These are phyloP conservation scores for Acanthiza pusilla DNA, from an alignment of 2,797 vertebrate genomes.

Conservation along the genomic window DNA sequence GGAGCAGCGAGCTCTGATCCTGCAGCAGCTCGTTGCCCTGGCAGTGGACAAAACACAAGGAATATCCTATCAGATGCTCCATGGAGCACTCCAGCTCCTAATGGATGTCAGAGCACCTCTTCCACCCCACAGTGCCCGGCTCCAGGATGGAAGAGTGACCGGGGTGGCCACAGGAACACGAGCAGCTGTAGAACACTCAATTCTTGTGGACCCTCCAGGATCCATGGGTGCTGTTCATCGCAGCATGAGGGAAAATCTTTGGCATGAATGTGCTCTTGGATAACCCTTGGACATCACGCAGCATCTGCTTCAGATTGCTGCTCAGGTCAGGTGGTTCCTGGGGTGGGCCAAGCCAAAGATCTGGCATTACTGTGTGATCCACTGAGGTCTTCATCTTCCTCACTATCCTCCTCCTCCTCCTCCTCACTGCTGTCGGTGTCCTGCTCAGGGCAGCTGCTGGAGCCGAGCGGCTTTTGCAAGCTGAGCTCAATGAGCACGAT, in stretches of 20 bases:
- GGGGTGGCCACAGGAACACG: fast-evolving
- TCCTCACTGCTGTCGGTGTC: fast-evolving
- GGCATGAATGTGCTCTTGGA: background rate
- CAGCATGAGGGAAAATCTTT: background rate
- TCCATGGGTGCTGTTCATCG: fast-evolving
- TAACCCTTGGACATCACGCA: background rate
- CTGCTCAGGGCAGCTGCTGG: background rate
- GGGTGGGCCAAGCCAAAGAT: background rate
- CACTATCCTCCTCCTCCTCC: background rate
- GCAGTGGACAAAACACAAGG: background rate
- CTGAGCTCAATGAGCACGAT: background rate
- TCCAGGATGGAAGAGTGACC: background rate
- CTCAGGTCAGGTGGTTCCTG: background rate
- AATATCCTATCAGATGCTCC: background rate
- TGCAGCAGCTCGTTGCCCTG: background rate
- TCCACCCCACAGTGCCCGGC: background rate
- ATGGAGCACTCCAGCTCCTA: background rate
- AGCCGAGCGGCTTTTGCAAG: background rate
- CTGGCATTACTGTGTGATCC: background rate
- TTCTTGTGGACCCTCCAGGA: background rate
- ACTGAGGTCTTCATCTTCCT: background rate
- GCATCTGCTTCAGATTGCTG: background rate
- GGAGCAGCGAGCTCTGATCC: background rate
- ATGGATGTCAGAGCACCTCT: background rate
- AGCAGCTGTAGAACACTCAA: background rate